Base-by-base conservation (phyloP, 2,797 vertebrate species). In the Typhlichthys subterraneus region DNA sequence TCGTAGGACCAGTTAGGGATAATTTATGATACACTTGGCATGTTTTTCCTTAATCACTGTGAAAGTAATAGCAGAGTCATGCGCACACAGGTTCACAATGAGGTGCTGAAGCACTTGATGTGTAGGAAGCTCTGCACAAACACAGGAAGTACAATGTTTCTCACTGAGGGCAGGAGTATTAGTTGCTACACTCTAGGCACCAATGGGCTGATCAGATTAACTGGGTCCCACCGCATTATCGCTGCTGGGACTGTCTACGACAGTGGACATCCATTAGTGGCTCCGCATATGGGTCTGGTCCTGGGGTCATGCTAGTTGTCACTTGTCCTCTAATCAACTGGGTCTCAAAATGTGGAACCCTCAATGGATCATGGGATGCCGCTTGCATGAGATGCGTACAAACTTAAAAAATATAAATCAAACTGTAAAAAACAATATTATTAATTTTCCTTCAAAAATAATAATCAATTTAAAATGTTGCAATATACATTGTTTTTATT, bases 91-190 rank as follows among this genome's bases (percentile, higher is more conserved):
- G 61, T 77, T 81, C 79, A 93, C 90, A 93, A 92, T 92, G 88
- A 92, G 88, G 89, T 94, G 91, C 91, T 89, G 91, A 93, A 91
- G 87, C 90, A 88, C 92, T 92, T 91, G 89, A 93, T 87, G 89
- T 84, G 88, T 91, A 96, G 97, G 97, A 99, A 99, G 94, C 92
- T 88, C 89, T 90, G 94, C 90, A 99, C 97, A 99, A 98, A 99
- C 95, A 95, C 94, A 97, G 97, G 97, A 99, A 99, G 93, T 89
- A 77, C 85, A 83, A 90, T 80, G 92, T 89, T 94, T 95, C 90
- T 86, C 93, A 87, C 90, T 78, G 85, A 93, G 93, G 92, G 91
- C 92, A 92, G 87, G 91, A 90, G 91, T 87, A 91, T 71, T 69
- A 92, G 88, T 92, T 82, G 87, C 85, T 88, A 76, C 80, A 59